Conservation (phyloP, 2,797 vertebrate species). For the Erithacus rubecula region DNA sequence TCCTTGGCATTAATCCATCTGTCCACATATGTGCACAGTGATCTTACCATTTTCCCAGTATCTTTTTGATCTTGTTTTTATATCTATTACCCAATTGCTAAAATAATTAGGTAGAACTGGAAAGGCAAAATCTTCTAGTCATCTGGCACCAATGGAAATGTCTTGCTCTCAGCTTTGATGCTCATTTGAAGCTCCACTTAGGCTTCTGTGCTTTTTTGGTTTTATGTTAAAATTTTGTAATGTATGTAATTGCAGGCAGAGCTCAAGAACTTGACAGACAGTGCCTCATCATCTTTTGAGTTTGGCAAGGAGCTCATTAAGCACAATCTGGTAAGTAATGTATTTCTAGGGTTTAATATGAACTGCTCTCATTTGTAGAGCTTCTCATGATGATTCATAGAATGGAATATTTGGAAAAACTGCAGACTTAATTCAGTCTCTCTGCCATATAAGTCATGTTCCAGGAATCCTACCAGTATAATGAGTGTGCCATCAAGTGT, state of each 20-base stretch:
- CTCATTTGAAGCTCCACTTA: not conserved
- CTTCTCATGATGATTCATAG: not conserved
- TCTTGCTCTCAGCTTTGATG: not conserved
- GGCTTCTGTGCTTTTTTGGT: not conserved
- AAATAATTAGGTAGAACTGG: not conserved
- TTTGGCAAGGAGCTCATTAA: constrained; percentile 97
- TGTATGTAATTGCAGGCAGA: constrained; percentile 81
- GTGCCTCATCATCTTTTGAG: constrained; percentile 91
- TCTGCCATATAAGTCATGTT: not conserved
- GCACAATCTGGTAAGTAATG: constrained; percentile 90
- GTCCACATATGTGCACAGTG: not conserved
- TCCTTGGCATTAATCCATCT: not conserved
- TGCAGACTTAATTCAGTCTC: not conserved
- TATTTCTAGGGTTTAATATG: not conserved
- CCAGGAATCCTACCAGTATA: not conserved
- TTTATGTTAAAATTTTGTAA: constrained; percentile 27
- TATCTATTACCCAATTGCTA: not conserved
- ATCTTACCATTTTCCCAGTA: not conserved
- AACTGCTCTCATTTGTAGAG: not conserved
- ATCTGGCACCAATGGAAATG: not conserved
- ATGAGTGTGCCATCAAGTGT: not conserved
- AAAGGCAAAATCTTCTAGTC: not conserved
- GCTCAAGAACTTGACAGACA: constrained; percentile 93
- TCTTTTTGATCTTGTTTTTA: not conserved
- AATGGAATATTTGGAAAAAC: not conserved